A percentile compares a stretch with the other conserved stretches of the same genome.
Evolutionary conservation across 2,113 vertebrate genomes (phyloP).

Genomic region (Solea senegalensis): DNA sequence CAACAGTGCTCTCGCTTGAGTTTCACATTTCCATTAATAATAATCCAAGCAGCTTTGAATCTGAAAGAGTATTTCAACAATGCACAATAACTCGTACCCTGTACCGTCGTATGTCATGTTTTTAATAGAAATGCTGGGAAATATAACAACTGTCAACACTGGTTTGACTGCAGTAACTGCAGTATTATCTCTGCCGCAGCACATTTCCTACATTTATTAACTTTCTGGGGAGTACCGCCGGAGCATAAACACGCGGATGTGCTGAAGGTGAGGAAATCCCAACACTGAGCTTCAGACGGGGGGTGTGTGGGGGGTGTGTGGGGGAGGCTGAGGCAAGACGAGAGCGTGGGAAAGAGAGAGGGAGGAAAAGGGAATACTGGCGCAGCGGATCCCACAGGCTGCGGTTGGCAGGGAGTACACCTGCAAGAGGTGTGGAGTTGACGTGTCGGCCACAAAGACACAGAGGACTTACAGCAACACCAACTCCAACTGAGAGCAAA

Average conservation of each 20-base stretch:
- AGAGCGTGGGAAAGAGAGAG: slow-evolving; percentile 67
- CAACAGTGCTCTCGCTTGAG: no score
- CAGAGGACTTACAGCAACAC: not conserved
- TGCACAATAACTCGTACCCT: no score
- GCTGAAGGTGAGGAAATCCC: slow-evolving; percentile 66
- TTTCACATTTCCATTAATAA: no score
- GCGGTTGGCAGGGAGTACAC: slow-evolving; percentile 49
- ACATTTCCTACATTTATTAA: slow-evolving; percentile 52
- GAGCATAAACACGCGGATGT: slow-evolving; percentile 51
- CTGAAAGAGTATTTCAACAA: no score
- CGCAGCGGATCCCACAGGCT: slow-evolving; percentile 6
- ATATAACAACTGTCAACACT: not conserved
- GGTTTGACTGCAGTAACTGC: slow-evolving; percentile 11
- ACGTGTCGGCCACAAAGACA: slow-evolving; percentile 10
- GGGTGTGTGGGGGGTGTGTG: not conserved
- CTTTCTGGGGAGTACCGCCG: slow-evolving; percentile 15
- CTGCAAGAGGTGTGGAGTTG: slow-evolving; percentile 52
- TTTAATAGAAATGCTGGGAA: no score
- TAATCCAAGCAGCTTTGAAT: no score
- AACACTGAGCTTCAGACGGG: slow-evolving; percentile 19
- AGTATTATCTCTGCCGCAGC: slow-evolving; percentile 28
- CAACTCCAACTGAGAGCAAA: slow-evolving; percentile 11
- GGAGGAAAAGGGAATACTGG: slow-evolving; percentile 26
- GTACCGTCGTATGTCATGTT: no score
- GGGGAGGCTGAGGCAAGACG: slow-evolving; percentile 9